A percentile compares a stretch with the other conserved stretches of the same genome.
Evolutionary conservation across 2,888 invertebrate genomes (phyloP).

Genomic region (Epiblema foenella): DNA sequence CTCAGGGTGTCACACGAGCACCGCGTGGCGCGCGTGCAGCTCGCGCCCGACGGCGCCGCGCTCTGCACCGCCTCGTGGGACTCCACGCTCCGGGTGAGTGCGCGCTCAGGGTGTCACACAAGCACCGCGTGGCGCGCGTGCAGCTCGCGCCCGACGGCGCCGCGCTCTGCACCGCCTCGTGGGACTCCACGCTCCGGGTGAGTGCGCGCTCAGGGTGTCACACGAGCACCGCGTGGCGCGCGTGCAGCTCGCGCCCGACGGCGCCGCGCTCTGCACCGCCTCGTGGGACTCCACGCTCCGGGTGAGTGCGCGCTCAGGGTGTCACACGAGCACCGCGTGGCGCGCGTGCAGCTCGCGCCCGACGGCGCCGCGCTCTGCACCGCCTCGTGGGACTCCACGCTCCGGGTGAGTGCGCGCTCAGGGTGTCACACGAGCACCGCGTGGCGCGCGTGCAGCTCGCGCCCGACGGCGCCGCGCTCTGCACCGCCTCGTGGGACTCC

Average conservation of each 20-base stretch:
- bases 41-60: slow-evolving; percentile 99
- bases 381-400: slow-evolving; percentile 99
- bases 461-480: slow-evolving; percentile 98
- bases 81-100: slow-evolving; percentile 96
- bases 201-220: slow-evolving; percentile 95
- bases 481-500: slow-evolving; percentile 99
- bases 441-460: slow-evolving; percentile 96
- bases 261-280: slow-evolving; percentile 98
- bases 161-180: slow-evolving; percentile 97
- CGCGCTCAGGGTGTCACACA: slow-evolving; percentile 97
- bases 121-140: slow-evolving; percentile 96
- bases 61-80: slow-evolving; percentile 99
- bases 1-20: slow-evolving; percentile 99
- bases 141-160: slow-evolving; percentile 99
- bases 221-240: slow-evolving; percentile 98
- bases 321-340: slow-evolving; percentile 98
- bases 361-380: slow-evolving; percentile 99
- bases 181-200: slow-evolving; percentile 98
- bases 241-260: slow-evolving; percentile 97
- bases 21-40: slow-evolving; percentile 95
- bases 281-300: slow-evolving; percentile 99
- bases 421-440: slow-evolving; percentile 98
- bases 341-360: slow-evolving; percentile 96
- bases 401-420: slow-evolving; percentile 94
- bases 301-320: slow-evolving; percentile 95